These are phyloP conservation scores for Tetraneura akinire DNA, from an alignment of 1,140 invertebrate genomes.

Conservation along the genomic window DNA sequence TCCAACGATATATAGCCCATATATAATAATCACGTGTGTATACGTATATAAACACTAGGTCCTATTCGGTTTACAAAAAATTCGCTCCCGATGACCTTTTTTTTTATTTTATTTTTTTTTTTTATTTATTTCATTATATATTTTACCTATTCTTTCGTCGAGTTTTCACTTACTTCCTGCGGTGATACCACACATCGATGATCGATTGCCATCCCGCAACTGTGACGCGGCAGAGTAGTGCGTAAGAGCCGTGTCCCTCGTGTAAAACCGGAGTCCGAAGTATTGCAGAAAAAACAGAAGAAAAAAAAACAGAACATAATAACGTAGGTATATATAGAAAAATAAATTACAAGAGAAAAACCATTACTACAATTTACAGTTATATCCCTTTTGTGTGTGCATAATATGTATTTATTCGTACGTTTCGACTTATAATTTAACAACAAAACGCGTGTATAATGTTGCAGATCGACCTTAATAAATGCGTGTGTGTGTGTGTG, in stretches of 20 bases:
- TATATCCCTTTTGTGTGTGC: conserved; percentile 45
- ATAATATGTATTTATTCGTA: background rate
- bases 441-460: no score
- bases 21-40: no score
- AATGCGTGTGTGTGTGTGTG: no score
- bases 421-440: no score
- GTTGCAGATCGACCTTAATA: no score
- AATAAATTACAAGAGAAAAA: background rate
- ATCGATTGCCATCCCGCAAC: conserved; percentile 14
- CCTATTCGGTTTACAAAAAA: background rate
- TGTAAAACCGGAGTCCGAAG: background rate
- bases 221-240: no score
- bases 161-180: conserved; percentile 50
- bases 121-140: no score
- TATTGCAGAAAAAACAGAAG: background rate
- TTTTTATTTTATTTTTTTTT: no score
- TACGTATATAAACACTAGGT: background rate
- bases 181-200: conserved; percentile 16
- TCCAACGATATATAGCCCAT: background rate
- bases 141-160: conserved; percentile 7
- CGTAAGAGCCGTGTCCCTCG: background rate
- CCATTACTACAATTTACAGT: conserved; percentile 40
- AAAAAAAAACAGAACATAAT: background rate
- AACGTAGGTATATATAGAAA: no score
- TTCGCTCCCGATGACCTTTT: conserved; percentile 29